Base-by-base conservation (phyloP, 1,140 invertebrate species). In the Dendroctonus ponderosae region DNA sequence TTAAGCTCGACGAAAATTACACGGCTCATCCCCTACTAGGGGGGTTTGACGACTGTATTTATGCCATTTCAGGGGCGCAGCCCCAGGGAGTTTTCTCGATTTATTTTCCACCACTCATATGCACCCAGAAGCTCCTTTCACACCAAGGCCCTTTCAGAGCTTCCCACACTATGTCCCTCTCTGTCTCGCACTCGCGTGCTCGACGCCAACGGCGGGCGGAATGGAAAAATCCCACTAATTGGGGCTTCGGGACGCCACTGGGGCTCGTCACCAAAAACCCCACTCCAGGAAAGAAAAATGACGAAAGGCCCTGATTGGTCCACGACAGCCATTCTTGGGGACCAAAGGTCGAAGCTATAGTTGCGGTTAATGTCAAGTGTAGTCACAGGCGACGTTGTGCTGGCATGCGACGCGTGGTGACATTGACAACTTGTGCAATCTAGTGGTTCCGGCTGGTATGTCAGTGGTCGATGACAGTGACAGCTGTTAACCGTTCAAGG, bases 1-100 rank as follows among this genome's bases (percentile, higher is more conserved):
- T 67, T 67, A 58, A 67, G 48, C 11, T 39, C 39, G 39, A 49
- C 56, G 26, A 49, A 67, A 67, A 67, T 67, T 67, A 67, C 59
- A 67, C 66, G 42, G 66, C 46, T 67, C 66, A 62, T 67, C 58
- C 52, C 49, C 43, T 11, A 46, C 43, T 46, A 46, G 15, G 1
- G 26, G 38, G 37, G 52, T 46, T 11, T 52, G 62, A 54, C 38
- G n/a, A 37, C 50, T 42, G 50, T 66, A 58, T 53, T 54, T 52
- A 62, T 12, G 3, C 15, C 11, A 46, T 26, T 62, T 14, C 56
- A 66, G 63, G 7, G 63, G 56, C 54, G 63, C 43, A 61, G 12
- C 15, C 26, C 26, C 3, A 26, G 26, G 26, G 26, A 26, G 1
- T 26, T 26, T 26, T 26, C 26, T 26, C 26, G 26, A 26, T 26